Conservation (phyloP, 2,888 invertebrate species). For the Drosophila neutralis region DNA sequence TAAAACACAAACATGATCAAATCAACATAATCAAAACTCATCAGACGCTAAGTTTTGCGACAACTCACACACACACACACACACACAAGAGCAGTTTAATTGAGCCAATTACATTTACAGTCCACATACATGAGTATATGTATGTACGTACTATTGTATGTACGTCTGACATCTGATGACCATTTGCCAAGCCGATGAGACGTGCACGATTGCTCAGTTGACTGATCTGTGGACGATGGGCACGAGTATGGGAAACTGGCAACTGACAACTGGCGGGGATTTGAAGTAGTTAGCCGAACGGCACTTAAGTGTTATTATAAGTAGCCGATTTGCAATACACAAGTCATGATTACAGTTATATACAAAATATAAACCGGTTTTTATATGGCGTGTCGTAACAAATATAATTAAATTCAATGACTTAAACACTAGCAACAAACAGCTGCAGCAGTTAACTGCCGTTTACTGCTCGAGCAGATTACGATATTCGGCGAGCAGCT, state of each 20-base stretch:
- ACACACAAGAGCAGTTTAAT: conserved; percentile 8
- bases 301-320: conserved; percentile 66
- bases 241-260: not conserved
- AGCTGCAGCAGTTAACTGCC: not conserved
- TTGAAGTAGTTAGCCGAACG: conserved; percentile 6
- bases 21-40: not conserved
- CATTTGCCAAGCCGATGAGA: conserved; percentile 5
- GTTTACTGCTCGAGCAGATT: conserved; percentile 85
- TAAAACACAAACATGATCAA: not conserved
- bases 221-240: conserved; percentile 9
- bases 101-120: conserved; percentile 4
- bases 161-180: not conserved
- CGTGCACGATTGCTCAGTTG: conserved; percentile 9
- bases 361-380: conserved; percentile 55
- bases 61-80: conserved; percentile 7
- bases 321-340: conserved; percentile 55
- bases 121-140: not conserved
- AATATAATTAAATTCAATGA: conserved; percentile 36
- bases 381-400: conserved; percentile 33
- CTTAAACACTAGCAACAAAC: conserved; percentile 16
- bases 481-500: conserved; percentile 89
- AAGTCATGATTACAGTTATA: conserved; percentile 65
- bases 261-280: conserved; percentile 3
- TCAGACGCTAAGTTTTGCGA: conserved; percentile 8
- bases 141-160: not conserved